Base-by-base conservation (phyloP, 2,888 invertebrate species). In the Polyploca ridens region DNA sequence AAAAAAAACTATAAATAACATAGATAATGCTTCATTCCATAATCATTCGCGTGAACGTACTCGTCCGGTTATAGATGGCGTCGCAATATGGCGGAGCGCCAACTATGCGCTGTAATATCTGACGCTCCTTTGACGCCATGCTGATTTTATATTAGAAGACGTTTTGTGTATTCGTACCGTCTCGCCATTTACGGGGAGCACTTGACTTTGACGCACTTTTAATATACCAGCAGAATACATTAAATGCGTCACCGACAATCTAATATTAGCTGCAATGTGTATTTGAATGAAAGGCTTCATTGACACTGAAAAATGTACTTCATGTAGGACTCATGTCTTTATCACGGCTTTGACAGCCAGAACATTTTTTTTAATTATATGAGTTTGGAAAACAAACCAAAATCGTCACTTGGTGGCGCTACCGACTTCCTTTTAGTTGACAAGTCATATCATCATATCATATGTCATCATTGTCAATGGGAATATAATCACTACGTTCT, bases 91-190 rank as follows among this genome's bases (percentile, higher is more conserved):
- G 92, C 90, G 81, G 65, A 70, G 74, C 71, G 93, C 93, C 93
- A 93, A 92, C 82, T 90, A 90, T 90, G 89, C 90, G 87, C 84
- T 78, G 87, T 86, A 89, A 86, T 84, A 87, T 84, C 86, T 88
- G 91, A 90, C 89, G 87, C 84, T 72, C 72, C 75, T 35, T 81
- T 85, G 89, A 89, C 89, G 88, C 84, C 84, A 81, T 71, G 76
- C 75, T 80, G 79, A 77, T 80, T 81, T 79, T 81, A 83, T 83
- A 78, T 76, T 77, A 75, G 66, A 71, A 70, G 58, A 41, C 62
- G 54, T 64, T 60, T 65, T 66, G 63, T 73, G 75, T 71, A 76
- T 72, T 73, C 72, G 72, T 70, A 73, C 66, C 67, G 77, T 70
- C 70, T 78, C 84, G 81, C 90, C 91, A 84, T 90, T 83, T 91